Evolutionary conservation across 2,888 invertebrate species (phyloP).

Genomic region (Leptinotarsa haldemani): DNA sequence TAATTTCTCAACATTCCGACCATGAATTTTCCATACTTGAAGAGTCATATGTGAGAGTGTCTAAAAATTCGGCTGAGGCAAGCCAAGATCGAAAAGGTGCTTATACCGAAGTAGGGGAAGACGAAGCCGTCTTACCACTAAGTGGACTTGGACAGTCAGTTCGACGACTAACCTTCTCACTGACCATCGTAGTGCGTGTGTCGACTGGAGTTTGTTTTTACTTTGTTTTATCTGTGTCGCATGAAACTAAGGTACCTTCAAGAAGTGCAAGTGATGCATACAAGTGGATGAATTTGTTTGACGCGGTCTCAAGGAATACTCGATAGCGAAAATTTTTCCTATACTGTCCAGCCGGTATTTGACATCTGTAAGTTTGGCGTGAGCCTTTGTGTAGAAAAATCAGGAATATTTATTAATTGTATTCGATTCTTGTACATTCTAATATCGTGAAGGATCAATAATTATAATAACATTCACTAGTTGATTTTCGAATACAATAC

Average conservation of each 20-base stretch:
- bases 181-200: conserved; percentile 31
- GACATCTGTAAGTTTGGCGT: conserved; percentile 7
- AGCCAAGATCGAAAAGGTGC: conserved; percentile 23
- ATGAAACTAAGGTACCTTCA: conserved; percentile 35
- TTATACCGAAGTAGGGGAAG: conserved; percentile 32
- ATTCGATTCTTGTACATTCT: too few species aligned
- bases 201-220: conserved; percentile 27
- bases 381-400: background rate
- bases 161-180: conserved; percentile 30
- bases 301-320: conserved; percentile 29
- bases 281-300: conserved; percentile 38
- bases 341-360: background rate
- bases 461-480: too few species aligned
- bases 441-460: too few species aligned
- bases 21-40: conserved; percentile 10
- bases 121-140: conserved; percentile 28
- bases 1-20: conserved; percentile 16
- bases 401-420: background rate
- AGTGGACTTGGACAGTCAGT: conserved; percentile 34
- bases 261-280: conserved; percentile 39
- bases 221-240: conserved; percentile 30
- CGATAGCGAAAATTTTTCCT: background rate
- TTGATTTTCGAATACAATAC: too few species aligned
- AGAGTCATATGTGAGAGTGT: conserved; percentile 10
- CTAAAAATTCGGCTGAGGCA: conserved; percentile 16